These are phyloP conservation scores for Mythimna impura DNA, from an alignment of 2,888 invertebrate species.

Conservation along the genomic window DNA sequence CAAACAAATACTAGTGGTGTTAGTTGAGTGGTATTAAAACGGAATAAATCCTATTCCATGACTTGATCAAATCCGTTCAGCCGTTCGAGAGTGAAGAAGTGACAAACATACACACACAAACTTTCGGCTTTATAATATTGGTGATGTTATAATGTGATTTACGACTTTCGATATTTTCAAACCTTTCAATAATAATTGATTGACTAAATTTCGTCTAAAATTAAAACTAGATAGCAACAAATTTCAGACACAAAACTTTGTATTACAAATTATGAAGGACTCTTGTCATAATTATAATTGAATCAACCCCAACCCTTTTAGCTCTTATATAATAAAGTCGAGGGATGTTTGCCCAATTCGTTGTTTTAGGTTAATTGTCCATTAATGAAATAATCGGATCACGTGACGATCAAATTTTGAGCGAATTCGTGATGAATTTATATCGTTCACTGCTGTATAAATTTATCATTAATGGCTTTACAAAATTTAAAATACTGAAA, in stretches of 20 bases:
- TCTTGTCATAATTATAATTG: slow-evolving; percentile 34
- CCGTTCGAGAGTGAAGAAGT: too few species aligned
- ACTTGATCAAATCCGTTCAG: too few species aligned
- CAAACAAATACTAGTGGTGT: too few species aligned
- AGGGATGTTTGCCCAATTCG: slow-evolving; percentile 31
- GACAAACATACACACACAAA: too few species aligned
- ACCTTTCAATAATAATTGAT: not conserved
- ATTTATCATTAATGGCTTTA: not conserved
- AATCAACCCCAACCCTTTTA: slow-evolving; percentile 41
- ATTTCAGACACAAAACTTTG: slow-evolving; percentile 3
- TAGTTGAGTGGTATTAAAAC: too few species aligned
- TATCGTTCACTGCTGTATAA: too few species aligned
- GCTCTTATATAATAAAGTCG: slow-evolving; percentile 36
- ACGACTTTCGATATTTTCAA: not conserved
- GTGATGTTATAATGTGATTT: too few species aligned
- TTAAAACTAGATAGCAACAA: not conserved
- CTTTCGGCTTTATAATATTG: too few species aligned
- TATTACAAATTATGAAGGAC: slow-evolving; percentile 34
- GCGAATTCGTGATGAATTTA: not conserved
- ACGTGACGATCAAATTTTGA: slow-evolving; percentile 9
- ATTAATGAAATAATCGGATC: slow-evolving; percentile 46
- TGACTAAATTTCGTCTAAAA: not conserved
- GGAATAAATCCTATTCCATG: too few species aligned
- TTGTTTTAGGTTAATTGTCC: slow-evolving; percentile 54
- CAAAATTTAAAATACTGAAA: not conserved